Base-by-base conservation (phyloP, 2,888 invertebrate genomes). In the Hemithea aestivaria region DNA sequence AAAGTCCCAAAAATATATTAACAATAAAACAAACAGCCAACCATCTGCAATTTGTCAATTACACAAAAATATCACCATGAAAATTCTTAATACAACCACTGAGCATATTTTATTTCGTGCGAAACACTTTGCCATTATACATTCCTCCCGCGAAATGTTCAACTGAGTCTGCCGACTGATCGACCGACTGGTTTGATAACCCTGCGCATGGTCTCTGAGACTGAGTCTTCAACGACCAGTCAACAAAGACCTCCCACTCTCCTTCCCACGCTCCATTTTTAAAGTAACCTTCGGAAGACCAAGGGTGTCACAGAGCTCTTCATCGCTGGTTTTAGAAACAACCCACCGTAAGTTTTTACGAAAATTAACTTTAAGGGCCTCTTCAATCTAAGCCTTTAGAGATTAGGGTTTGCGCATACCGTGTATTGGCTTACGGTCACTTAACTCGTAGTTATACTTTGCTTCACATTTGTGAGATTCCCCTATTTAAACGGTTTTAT, bases 311-410 rank as follows among this genome's bases (percentile, higher is more conserved):
- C 29, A 48, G 49, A 36, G 67, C 8, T 68, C 67, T 22, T 44
- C 35, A 31, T 24, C 58, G 62, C 76, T 38, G 40, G 48, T 56
- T 46, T 45, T 53, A 61, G 12, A 9, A 26, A 67, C 63, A 66
- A 60, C 66, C 65, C 61, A 73, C 72, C 68, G 73, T 79, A 79
- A 78, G 82, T 80, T 80, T 81, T 83, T 80, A 83, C 72, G 78
- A 79, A 83, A 83, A 82, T 84, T 82, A 83, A 79, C 81, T 80
- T 72, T 74, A 76, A 75, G 76, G 71, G 70, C 64, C 64, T 75
- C 79, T 79, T 73, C 71, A 79, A 73, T 78, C 62, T 75, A 74
- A 77, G 71, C 78, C 77, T 78, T 79, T 71, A 66, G 58, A 74
- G 76, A 79, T 80, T 79, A 75, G 60, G 71, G 72, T 64, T 68